phyloP scores from a whole-genome alignment of 2,888 invertebrate species.

The Cephus runcator region DNA sequence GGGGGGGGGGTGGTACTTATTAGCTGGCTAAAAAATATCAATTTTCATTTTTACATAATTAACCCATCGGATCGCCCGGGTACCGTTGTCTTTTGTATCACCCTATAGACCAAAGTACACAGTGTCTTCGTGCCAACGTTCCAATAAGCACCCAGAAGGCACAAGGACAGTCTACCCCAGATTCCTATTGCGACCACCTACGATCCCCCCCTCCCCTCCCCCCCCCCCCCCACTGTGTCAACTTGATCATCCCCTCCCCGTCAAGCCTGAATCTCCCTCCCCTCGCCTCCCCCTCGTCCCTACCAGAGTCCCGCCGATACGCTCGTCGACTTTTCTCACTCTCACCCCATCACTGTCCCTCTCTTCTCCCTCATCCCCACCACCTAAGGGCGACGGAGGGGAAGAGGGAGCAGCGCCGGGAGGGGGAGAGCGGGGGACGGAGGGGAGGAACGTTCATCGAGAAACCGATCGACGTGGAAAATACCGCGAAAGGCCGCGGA shows the following conservation, averaged over 20 bases:
- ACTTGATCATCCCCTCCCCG: not conserved
- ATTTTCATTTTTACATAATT: no score
- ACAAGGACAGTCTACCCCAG: slow-evolving; percentile 64
- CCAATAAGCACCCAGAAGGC: slow-evolving; percentile 61
- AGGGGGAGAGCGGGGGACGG: no score
- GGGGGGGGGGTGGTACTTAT: no score
- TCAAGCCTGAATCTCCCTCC: slow-evolving; percentile 1
- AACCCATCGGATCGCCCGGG: no score
- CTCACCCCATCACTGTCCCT: slow-evolving; percentile 6
- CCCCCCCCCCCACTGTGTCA: slow-evolving; percentile 9
- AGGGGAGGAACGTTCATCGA: no score
- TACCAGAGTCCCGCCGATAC: not conserved
- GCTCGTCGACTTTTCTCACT: slow-evolving; percentile 1
- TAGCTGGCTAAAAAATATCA: no score
- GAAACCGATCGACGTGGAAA: slow-evolving; percentile 53
- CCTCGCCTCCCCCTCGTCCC: not conserved
- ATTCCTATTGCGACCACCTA: slow-evolving; percentile 61
- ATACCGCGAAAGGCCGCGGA: slow-evolving; percentile 30
- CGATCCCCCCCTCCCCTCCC: slow-evolving; percentile 24
- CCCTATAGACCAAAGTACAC: slow-evolving; percentile 49
- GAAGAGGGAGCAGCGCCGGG: no score
- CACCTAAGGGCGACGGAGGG: not conserved
- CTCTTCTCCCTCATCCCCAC: slow-evolving; percentile 17
- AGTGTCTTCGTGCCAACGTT: slow-evolving; percentile 61
- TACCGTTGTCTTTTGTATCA: slow-evolving; percentile 29